Conservation (phyloP, 1,140 invertebrate species). For the Drosophila cardini region DNA sequence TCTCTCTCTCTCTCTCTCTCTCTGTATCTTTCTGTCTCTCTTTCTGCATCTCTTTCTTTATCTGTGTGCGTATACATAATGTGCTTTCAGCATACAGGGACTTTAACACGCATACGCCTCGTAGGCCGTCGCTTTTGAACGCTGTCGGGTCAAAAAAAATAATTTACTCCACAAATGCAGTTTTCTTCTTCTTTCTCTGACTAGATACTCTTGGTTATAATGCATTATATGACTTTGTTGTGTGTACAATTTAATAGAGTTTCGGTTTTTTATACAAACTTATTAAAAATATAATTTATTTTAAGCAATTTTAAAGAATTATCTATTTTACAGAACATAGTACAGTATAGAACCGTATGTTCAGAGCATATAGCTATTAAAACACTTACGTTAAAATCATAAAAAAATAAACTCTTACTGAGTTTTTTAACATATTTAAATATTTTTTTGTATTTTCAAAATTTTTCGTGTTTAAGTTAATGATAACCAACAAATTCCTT, state of each 20-base stretch:
- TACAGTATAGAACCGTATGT: too few relatives aligned
- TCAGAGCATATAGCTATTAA: too few relatives aligned
- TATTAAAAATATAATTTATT: background rate
- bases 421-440: too few relatives aligned
- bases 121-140: conserved; percentile 43
- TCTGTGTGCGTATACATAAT: conserved; percentile 72
- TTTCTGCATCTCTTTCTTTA: background rate
- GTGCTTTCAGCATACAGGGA: conserved; percentile 33
- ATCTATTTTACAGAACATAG: too few relatives aligned
- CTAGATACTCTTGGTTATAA: background rate
- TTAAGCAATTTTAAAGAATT: background rate
- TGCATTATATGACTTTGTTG: background rate
- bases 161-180: conserved; percentile 26
- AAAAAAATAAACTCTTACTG: too few relatives aligned
- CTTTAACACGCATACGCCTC: conserved; percentile 61
- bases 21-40: background rate
- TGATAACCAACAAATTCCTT: too few relatives aligned
- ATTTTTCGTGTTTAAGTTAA: too few relatives aligned
- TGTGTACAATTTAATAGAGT: background rate
- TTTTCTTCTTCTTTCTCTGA: background rate
- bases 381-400: too few relatives aligned
- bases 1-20: background rate
- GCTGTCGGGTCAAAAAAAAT: conserved; percentile 25
- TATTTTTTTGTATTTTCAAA: too few relatives aligned
- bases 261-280: background rate